Conservation (phyloP, 2,797 vertebrate species). For the Sylvilagus floridanus region DNA sequence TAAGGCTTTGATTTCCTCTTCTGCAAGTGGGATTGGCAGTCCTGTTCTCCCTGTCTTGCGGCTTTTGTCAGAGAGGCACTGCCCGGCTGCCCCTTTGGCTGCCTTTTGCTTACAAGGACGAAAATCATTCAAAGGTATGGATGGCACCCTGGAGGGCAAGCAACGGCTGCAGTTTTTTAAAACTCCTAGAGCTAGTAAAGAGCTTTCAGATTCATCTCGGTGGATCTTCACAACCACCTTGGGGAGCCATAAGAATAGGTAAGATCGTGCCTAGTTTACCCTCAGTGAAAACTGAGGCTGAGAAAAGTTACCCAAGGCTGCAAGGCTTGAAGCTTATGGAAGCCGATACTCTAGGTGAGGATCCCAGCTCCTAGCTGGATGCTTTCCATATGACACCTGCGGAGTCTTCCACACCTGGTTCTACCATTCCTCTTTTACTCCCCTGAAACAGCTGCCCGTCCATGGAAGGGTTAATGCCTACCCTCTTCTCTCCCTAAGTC, state of each 20-base stretch:
- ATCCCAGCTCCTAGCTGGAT: neutral
- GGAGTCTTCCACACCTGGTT: neutral
- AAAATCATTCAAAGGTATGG: neutral
- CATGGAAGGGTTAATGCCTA: neutral
- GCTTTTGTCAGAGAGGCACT: neutral
- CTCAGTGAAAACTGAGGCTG: neutral
- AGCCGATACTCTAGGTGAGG: neutral
- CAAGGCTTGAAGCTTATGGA: neutral
- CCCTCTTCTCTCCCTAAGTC: neutral
- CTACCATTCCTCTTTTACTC: neutral
- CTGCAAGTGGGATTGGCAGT: neutral
- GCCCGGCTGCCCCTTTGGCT: neutral
- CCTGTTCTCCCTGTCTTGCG: neutral
- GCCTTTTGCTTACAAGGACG: constrained; percentile 36
- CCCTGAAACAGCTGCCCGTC: neutral
- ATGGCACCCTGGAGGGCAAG: neutral
- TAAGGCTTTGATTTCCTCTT: neutral
- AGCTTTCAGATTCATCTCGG: constrained; percentile 8
- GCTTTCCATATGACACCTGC: neutral
- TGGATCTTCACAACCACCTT: neutral
- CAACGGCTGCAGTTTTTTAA: neutral
- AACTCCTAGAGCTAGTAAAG: neutral
- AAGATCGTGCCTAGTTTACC: neutral
- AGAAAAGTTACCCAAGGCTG: no score
- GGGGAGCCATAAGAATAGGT: neutral